Evolutionary conservation across 2,797 vertebrate genomes (phyloP).

Genomic region (Champsocephalus esox): DNA sequence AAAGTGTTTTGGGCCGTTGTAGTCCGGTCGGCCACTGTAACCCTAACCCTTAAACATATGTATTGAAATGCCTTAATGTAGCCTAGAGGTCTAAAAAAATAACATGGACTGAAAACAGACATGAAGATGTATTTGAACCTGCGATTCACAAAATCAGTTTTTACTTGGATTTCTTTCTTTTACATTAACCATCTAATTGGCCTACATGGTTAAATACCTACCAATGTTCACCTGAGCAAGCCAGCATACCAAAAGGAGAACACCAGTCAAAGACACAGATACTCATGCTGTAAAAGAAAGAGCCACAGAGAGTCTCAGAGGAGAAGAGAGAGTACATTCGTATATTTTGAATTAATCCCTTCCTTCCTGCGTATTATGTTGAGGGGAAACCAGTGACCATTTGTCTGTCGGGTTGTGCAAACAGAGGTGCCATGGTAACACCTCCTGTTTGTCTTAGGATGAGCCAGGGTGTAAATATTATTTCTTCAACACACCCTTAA

Average conservation of each 20-base stretch:
- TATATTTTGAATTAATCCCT: constrained; percentile 48
- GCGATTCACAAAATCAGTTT: neutral
- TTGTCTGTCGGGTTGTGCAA: constrained; percentile 57
- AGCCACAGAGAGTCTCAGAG: neutral
- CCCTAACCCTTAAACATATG: neutral
- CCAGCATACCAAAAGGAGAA: neutral
- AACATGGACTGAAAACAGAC: neutral
- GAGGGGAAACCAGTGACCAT: constrained; percentile 56
- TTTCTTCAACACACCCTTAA: constrained; percentile 32
- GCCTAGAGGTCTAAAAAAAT: neutral
- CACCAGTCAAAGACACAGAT: neutral
- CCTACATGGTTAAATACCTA: neutral
- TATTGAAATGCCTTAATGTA: neutral
- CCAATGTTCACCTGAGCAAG: neutral
- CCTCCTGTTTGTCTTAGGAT: constrained; percentile 57
- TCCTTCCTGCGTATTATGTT: constrained; percentile 62
- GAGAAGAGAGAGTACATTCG: constrained; percentile 15
- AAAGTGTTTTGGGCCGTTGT: too few relatives aligned
- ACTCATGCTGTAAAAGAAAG: neutral
- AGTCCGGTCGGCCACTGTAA: too few relatives aligned
- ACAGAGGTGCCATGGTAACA: constrained; percentile 66
- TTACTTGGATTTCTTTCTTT: neutral
- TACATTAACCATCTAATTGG: neutral
- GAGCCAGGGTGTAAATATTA: constrained; percentile 34
- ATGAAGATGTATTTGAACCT: neutral